Evolutionary conservation across 1,140 invertebrate species (phyloP).

Genomic region (Drosophila obscura): DNA sequence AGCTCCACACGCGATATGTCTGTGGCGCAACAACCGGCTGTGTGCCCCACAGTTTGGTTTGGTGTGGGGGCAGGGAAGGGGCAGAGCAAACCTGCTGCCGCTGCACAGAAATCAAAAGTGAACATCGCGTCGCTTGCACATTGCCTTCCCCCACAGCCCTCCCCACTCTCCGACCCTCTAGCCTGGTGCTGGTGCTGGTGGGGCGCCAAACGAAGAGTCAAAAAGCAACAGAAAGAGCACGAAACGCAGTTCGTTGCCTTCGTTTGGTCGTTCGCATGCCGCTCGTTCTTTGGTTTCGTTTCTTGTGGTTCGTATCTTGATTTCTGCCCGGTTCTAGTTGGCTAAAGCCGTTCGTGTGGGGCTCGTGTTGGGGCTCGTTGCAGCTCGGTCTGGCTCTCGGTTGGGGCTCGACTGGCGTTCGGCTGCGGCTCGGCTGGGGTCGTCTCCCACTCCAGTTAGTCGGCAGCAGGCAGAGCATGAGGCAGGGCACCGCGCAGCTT

Average conservation of each 20-base stretch:
- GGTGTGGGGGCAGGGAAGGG: constrained; percentile 4
- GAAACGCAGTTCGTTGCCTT: constrained; percentile 73
- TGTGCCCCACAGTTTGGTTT: background rate
- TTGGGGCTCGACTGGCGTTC: constrained; percentile 14
- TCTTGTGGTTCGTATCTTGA: constrained; percentile 61
- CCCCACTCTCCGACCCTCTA: background rate
- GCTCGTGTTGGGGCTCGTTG: constrained; percentile 15
- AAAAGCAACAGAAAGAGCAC: constrained; percentile 18
- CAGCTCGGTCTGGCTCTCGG: constrained; percentile 6
- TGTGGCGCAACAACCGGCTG: constrained; percentile 51
- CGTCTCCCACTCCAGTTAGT: constrained; percentile 42
- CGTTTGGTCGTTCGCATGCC: constrained; percentile 38
- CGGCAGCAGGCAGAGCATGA: constrained; percentile 42
- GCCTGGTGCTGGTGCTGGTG: constrained; percentile 2
- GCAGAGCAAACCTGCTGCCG: constrained; percentile 70
- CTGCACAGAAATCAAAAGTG: constrained; percentile 82
- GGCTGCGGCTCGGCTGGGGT: constrained; percentile 5
- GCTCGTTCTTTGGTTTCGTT: constrained; percentile 32
- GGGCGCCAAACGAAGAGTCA: constrained; percentile 12
- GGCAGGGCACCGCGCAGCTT: constrained; percentile 41
- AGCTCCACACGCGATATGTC: no score
- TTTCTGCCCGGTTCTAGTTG: constrained; percentile 74
- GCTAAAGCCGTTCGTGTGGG: constrained; percentile 55
- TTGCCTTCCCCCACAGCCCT: constrained; percentile 12
- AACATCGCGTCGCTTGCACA: constrained; percentile 71